These are phyloP conservation scores for Fissipunctia ypsillon DNA, from an alignment of 2,888 invertebrate genomes.

Conservation along the genomic window DNA sequence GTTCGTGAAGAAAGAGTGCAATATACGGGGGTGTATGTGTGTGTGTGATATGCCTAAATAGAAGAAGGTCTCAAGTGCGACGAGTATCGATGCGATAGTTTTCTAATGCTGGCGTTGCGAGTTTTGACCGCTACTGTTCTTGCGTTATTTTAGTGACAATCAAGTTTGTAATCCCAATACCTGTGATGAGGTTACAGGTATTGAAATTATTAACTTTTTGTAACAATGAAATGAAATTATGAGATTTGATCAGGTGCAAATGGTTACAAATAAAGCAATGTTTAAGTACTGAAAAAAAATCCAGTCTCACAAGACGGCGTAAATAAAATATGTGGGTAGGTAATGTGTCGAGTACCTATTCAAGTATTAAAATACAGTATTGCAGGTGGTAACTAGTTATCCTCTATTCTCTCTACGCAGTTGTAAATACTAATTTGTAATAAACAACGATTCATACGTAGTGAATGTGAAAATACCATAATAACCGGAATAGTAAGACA, in stretches of 20 bases:
- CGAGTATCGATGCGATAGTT: no score
- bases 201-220: neutral
- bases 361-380: neutral
- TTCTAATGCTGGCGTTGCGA: no score
- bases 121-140: no score
- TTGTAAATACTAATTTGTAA: constrained; percentile 18
- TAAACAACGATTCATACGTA: constrained; percentile 2
- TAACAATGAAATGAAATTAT: neutral
- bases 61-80: no score
- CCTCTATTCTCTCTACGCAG: constrained; percentile 6
- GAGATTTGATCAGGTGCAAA: neutral
- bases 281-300: neutral
- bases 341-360: neutral
- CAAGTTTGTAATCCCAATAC: neutral
- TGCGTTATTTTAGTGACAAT: neutral
- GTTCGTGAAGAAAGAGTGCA: no score
- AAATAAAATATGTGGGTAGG: neutral
- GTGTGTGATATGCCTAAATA: no score
- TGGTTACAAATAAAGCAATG: neutral
- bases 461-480: neutral
- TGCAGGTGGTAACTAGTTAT: constrained; percentile 16
- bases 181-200: no score
- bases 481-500: constrained; percentile 6
- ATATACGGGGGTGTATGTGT: no score
- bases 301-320: neutral